Base-by-base conservation (phyloP, 2,113 vertebrate species). In the Rutilus rutilus region DNA sequence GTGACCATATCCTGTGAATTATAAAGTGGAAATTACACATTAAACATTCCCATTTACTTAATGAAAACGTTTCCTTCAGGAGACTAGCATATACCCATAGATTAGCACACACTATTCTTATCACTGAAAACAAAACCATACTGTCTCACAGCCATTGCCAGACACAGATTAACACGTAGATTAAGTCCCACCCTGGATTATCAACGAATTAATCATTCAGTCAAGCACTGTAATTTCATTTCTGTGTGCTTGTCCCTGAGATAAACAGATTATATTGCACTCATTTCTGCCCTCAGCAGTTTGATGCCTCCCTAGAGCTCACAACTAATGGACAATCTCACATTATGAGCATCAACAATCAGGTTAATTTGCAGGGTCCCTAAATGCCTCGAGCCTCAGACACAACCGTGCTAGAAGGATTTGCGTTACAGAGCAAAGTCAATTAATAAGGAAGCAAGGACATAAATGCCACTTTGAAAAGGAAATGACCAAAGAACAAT, bases 1-100 rank as follows among this genome's bases (percentile, higher is more conserved):
- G 93, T 99, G 98, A 82, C 98, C 98, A 71, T 99, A 99, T 42
- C 98, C 98, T 99, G 90, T 0, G 85, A 39, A 25, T 42, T 85
- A 11, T 9, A 86, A 47, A 1, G 2, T 7, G 19, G 27, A 36
- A 42, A 60, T n/a, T 6, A 54, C 45, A 76, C 47, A 27, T 52
- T 77, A 36, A 78, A 59, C 21, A 60, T 39, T 45, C 10, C 19
- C 5, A 78, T 42, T 62, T 30, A 23, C 19, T 57, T 57, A 10
- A 39, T 59, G 19, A 59, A 71, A 71, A 23, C 0, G 4, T 71
- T n/a, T 12, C 11, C 23, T 14, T 74, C 11, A 15, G 19, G 54
- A 78, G 3, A 60, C 54, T 25, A 36, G 47, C 4, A 30, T 54
- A 33, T 27, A 77, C 25, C 42, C 42, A 54, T 25, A 23, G 36